Percentiles rank a stretch among this genome's conserved stretches.
Conservation (phyloP, 2,888 invertebrate genomes). For the Apotomis turbidana region DNA sequence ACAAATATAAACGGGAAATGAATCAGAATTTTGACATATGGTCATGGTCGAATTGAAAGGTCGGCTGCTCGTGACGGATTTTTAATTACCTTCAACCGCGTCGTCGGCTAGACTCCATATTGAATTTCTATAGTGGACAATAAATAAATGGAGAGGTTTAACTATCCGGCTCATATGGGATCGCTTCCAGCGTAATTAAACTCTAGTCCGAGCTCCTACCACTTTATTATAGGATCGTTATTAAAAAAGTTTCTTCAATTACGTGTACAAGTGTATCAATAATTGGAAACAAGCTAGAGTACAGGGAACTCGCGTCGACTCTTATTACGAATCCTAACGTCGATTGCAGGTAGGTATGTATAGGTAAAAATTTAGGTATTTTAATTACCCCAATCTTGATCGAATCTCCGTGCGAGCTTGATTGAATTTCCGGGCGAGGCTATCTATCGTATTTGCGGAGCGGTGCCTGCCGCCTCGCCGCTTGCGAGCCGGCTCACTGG, state of each 20-base stretch:
- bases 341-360: slow-evolving; percentile 48
- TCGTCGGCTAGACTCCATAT: slow-evolving; percentile 68
- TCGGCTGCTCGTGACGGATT: slow-evolving; percentile 82
- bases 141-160: slow-evolving; percentile 67
- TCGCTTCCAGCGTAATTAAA: slow-evolving; percentile 56
- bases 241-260: slow-evolving; percentile 32
- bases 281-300: background rate
- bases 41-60: slow-evolving; percentile 80
- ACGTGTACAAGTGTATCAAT: slow-evolving; percentile 9
- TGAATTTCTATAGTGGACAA: slow-evolving; percentile 78
- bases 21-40: slow-evolving; percentile 81
- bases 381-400: slow-evolving; percentile 81
- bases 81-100: slow-evolving; percentile 81
- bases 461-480: slow-evolving; percentile 60
- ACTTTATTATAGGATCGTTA: slow-evolving; percentile 32
- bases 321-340: slow-evolving; percentile 1
- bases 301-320: background rate
- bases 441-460: slow-evolving; percentile 77
- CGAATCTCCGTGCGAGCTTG: slow-evolving; percentile 78
- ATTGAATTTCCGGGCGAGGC: slow-evolving; percentile 79
- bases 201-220: slow-evolving; percentile 48
- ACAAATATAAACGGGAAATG: slow-evolving; percentile 78
- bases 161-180: slow-evolving; percentile 53
- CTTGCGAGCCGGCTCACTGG: slow-evolving; percentile 74
- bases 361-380: slow-evolving; percentile 73